phyloP scores from a whole-genome alignment of 2,113 vertebrate genomes.

The Cyrtonyx montezumae region DNA sequence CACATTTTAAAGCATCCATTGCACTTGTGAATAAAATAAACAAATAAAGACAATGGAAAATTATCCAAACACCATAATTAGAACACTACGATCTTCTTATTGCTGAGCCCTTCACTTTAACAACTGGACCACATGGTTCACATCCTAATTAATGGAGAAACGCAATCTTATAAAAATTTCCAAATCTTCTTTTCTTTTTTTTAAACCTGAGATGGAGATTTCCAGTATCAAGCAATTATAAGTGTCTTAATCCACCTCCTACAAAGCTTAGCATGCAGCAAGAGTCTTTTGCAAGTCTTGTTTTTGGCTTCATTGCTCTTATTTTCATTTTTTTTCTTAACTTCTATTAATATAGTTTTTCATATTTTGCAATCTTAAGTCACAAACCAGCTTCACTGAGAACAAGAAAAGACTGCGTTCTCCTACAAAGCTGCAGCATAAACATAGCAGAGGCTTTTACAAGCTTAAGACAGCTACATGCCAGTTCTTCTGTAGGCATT shows the following conservation, averaged over 20 bases:
- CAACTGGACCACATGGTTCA: not conserved
- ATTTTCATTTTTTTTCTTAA: not conserved
- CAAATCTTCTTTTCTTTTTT: conserved; percentile 43
- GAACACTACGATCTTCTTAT: not conserved
- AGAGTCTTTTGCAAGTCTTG: not conserved
- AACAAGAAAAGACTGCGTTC: not conserved
- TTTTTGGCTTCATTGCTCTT: not conserved
- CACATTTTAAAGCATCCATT: not conserved
- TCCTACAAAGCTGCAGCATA: not conserved
- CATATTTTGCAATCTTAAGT: not conserved
- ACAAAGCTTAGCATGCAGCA: not conserved
- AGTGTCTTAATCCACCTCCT: conserved; percentile 39
- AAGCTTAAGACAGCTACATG: accelerated
- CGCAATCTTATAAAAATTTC: conserved; percentile 39
- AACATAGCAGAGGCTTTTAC: not conserved
- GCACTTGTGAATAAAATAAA: not conserved
- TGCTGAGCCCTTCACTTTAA: conserved; percentile 16
- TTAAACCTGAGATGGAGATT: conserved; percentile 46
- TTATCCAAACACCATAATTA: not conserved
- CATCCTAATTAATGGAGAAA: conserved; percentile 42
- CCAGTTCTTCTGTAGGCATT: not conserved
- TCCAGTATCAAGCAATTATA: conserved; percentile 61
- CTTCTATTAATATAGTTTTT: not conserved
- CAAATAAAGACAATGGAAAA: conserved; percentile 35
- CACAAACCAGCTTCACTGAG: not conserved